A percentile compares a stretch with the other conserved stretches of the same genome.
Evolutionary conservation across 2,797 vertebrate species (phyloP).

Genomic region (Anguilla megastoma): DNA sequence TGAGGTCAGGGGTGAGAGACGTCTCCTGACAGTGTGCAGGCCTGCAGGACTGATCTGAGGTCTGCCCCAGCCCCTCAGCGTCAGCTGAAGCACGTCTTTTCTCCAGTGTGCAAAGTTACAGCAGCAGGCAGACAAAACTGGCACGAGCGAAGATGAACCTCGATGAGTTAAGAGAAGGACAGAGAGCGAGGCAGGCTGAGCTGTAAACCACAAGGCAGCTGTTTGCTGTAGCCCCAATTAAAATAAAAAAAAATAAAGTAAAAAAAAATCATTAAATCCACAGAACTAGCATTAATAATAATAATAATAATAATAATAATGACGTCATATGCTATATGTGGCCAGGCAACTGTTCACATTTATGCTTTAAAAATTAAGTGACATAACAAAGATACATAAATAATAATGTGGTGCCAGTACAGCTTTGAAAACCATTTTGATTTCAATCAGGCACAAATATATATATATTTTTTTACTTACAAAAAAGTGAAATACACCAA

Average conservation of each 20-base stretch:
- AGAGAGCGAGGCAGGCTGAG: constrained; percentile 15
- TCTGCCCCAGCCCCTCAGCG: constrained; percentile 22
- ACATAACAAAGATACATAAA: background rate
- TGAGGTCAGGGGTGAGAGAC: constrained; percentile 20
- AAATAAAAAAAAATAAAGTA: background rate
- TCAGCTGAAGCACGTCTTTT: constrained; percentile 28
- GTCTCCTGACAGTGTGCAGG: background rate
- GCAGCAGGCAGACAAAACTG: constrained; percentile 23
- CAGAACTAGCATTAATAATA: background rate
- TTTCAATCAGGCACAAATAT: constrained; percentile 22
- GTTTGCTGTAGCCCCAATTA: constrained; percentile 15
- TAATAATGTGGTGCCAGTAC: background rate
- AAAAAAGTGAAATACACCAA: constrained; percentile 5
- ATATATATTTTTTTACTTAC: background rate
- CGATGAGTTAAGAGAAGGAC: constrained; percentile 24
- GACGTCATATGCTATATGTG: constrained; percentile 18
- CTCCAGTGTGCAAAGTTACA: constrained; percentile 38
- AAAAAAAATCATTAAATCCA: background rate
- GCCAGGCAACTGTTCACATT: constrained; percentile 13
- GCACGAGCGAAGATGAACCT: constrained; percentile 22
- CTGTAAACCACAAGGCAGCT: constrained; percentile 28
- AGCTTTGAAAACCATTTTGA: constrained; percentile 1
- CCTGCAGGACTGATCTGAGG: constrained; percentile 30
- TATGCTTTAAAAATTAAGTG: constrained; percentile 13
- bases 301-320: background rate